Percentiles rank a stretch among this genome's conserved stretches.
These are phyloP conservation scores for Tanypteryx hageni DNA, from an alignment of 2,888 invertebrate genomes.

Conservation along the genomic window DNA sequence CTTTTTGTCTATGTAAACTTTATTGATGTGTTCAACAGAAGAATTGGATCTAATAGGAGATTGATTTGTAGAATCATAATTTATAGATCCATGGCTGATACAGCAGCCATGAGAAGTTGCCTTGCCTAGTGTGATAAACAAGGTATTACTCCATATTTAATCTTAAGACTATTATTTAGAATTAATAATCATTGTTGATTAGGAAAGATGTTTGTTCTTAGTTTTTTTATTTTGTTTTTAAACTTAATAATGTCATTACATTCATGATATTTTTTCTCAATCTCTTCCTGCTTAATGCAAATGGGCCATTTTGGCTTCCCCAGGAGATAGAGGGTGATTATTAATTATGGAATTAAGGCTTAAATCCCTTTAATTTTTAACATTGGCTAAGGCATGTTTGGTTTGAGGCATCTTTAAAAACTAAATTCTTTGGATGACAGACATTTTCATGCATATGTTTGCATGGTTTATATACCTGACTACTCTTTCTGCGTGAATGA, in stretches of 20 bases:
- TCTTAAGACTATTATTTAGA: no score
- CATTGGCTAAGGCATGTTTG: slow-evolving; percentile 60
- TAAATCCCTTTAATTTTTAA: slow-evolving; percentile 40
- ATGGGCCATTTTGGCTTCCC: slow-evolving; percentile 12
- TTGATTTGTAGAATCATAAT: no score
- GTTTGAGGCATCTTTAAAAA: slow-evolving; percentile 46
- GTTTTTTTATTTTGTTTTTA: background rate
- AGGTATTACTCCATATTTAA: no score
- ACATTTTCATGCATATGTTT: slow-evolving; percentile 56
- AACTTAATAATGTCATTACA: background rate
- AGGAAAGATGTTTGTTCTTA: background rate
- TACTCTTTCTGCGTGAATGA: slow-evolving; percentile 36
- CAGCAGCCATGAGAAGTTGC: no score
- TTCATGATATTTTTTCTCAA: slow-evolving; percentile 40
- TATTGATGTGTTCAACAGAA: no score
- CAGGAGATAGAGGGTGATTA: slow-evolving; percentile 59
- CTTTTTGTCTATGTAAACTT: no score
- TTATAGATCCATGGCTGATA: no score
- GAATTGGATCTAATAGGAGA: no score
- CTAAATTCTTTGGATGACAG: slow-evolving; percentile 34
- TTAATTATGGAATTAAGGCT: slow-evolving; percentile 48
- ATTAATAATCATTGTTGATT: no score
- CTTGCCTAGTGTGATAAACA: no score
- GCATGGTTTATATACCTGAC: slow-evolving; percentile 43
- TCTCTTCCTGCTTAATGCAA: slow-evolving; percentile 52